phyloP scores from a whole-genome alignment of 2,888 invertebrate genomes.

The Chaitophorus viminalis region DNA sequence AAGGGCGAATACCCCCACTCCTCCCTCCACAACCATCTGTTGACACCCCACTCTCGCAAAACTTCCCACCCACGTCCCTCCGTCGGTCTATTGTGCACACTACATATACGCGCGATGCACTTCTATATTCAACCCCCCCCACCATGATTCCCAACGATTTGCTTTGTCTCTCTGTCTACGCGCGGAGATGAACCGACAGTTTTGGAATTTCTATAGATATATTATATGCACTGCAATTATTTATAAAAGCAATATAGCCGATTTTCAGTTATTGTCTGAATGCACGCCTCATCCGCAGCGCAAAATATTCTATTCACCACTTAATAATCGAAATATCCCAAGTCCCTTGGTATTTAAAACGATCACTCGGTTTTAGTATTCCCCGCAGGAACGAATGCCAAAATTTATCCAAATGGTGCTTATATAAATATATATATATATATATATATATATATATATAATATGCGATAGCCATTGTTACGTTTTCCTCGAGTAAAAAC shows the following conservation, averaged over 20 bases:
- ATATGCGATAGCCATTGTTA: no score
- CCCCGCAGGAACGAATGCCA: background rate
- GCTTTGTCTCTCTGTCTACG: conserved; percentile 14
- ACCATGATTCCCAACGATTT: no score
- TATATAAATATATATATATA: no score
- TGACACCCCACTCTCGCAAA: background rate
- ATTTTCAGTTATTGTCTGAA: conserved; percentile 37
- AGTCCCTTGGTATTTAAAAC: background rate
- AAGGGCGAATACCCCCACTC: background rate
- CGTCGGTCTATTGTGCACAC: conserved; percentile 8
- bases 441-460: no score
- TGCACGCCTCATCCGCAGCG: background rate
- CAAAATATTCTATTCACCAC: background rate
- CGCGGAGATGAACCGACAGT: conserved; percentile 7
- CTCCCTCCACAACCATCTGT: background rate
- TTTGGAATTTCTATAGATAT: conserved; percentile 27
- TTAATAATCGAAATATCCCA: background rate
- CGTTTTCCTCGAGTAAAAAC: no score
- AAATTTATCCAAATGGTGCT: background rate
- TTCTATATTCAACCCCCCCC: background rate
- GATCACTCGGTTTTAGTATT: background rate
- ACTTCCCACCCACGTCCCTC: background rate
- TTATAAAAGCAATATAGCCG: conserved; percentile 35
- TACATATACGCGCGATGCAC: conserved; percentile 18
- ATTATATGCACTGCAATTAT: conserved; percentile 25